Evolutionary conservation across 2,888 invertebrate genomes (phyloP).

Genomic region (Sesamia inferens): DNA sequence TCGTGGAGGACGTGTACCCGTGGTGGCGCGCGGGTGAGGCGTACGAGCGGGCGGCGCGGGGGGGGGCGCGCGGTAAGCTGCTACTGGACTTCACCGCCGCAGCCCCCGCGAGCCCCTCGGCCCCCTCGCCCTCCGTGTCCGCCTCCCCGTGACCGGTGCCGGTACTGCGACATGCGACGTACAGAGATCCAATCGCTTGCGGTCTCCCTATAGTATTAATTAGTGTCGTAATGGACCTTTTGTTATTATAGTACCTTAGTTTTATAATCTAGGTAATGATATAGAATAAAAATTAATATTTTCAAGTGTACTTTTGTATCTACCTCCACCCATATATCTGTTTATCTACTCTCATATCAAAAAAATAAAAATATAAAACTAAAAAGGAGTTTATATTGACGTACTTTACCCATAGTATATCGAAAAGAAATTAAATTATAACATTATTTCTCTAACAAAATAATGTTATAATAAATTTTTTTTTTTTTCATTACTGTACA

Average conservation of each 20-base stretch:
- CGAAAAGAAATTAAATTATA: too few relatives aligned
- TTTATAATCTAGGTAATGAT: background rate
- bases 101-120: background rate
- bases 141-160: background rate
- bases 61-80: slow-evolving; percentile 95
- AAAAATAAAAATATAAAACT: too few relatives aligned
- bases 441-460: too few relatives aligned
- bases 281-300: background rate
- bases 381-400: too few relatives aligned
- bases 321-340: background rate
- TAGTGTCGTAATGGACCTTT: background rate
- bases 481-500: too few relatives aligned
- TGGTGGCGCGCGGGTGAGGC: slow-evolving; percentile 82
- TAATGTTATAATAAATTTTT: too few relatives aligned
- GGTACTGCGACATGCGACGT: background rate
- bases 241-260: slow-evolving; percentile 18
- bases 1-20: slow-evolving; percentile 47
- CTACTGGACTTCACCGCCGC: slow-evolving; percentile 84
- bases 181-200: background rate
- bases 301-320: background rate
- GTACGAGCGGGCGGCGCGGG: slow-evolving; percentile 90
- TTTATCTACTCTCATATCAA: too few relatives aligned
- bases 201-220: background rate
- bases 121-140: background rate
- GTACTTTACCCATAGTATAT: too few relatives aligned